Evolutionary conservation across 2,113 vertebrate genomes (phyloP).

Genomic region (Etheostoma cragini): DNA sequence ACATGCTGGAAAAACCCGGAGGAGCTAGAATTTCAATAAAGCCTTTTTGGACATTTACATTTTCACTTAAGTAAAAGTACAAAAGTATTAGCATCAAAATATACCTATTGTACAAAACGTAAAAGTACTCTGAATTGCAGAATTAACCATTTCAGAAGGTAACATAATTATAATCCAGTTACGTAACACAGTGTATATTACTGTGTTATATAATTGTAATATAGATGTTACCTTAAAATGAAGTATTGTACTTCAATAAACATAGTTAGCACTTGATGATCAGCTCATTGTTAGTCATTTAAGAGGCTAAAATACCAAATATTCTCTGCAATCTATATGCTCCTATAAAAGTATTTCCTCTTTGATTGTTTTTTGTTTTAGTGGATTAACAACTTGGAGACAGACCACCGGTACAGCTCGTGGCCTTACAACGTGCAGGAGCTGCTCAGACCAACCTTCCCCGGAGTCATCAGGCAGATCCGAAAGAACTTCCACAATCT

Average conservation of each 20-base stretch:
- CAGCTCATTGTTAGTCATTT: neutral
- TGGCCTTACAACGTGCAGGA: constrained; percentile 97
- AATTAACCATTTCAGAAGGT: neutral
- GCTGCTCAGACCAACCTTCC: constrained; percentile 95
- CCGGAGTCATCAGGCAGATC: constrained; percentile 97
- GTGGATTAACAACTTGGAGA: constrained; percentile 98
- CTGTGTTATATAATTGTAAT: neutral
- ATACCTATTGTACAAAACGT: neutral
- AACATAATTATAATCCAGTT: no score
- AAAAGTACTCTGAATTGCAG: neutral
- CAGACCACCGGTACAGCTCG: constrained; percentile 90
- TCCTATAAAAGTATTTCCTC: constrained; percentile 12
- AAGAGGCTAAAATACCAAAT: neutral
- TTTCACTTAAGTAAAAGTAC: neutral
- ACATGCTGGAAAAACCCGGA: neutral
- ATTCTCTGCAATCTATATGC: neutral
- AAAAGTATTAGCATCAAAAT: neutral
- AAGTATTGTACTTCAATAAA: neutral
- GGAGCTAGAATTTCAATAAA: neutral
- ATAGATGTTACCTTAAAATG: neutral
- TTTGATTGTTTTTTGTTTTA: constrained; percentile 53
- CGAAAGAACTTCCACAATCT: constrained; percentile 98
- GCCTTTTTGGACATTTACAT: neutral
- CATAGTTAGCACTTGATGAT: neutral
- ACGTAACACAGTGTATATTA: no score